Conservation (phyloP, 2,888 invertebrate genomes). For the Lasioglossum lativentre region DNA sequence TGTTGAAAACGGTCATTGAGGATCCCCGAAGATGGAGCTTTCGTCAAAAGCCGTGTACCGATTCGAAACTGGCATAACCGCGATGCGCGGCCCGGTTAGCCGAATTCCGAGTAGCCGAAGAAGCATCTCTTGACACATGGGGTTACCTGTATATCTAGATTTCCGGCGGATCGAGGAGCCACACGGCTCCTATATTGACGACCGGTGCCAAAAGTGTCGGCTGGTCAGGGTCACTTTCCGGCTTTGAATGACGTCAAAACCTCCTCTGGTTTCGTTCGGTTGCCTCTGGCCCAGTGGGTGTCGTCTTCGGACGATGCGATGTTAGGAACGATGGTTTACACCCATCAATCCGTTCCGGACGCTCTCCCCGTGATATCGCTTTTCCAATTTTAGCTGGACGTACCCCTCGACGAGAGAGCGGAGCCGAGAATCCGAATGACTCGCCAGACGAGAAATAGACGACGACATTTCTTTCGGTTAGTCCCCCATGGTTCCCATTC, state of each 20-base stretch:
- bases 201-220: slow-evolving; percentile 19
- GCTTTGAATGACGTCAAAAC: slow-evolving; percentile 20
- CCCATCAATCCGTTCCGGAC: slow-evolving; percentile 7
- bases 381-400: slow-evolving; percentile 18
- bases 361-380: slow-evolving; percentile 5
- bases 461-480: background rate
- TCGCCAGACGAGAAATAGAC: slow-evolving; percentile 11
- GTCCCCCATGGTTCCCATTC: background rate
- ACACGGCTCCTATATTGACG: slow-evolving; percentile 10
- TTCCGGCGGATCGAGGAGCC: slow-evolving; percentile 1
- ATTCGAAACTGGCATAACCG: slow-evolving; percentile 6
- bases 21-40: too few relatives aligned
- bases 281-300: background rate
- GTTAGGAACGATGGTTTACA: slow-evolving; percentile 1
- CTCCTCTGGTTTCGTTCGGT: background rate
- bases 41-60: background rate
- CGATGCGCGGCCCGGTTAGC: background rate
- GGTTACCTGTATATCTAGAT: background rate
- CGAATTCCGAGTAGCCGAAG: background rate
- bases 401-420: background rate
- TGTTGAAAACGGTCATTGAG: too few relatives aligned
- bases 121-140: background rate
- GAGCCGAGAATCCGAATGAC: slow-evolving; percentile 3
- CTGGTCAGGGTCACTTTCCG: slow-evolving; percentile 17
- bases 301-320: slow-evolving; percentile 2